These are phyloP conservation scores for Andricus grossulariae DNA, from an alignment of 1,140 invertebrate genomes.

Conservation along the genomic window DNA sequence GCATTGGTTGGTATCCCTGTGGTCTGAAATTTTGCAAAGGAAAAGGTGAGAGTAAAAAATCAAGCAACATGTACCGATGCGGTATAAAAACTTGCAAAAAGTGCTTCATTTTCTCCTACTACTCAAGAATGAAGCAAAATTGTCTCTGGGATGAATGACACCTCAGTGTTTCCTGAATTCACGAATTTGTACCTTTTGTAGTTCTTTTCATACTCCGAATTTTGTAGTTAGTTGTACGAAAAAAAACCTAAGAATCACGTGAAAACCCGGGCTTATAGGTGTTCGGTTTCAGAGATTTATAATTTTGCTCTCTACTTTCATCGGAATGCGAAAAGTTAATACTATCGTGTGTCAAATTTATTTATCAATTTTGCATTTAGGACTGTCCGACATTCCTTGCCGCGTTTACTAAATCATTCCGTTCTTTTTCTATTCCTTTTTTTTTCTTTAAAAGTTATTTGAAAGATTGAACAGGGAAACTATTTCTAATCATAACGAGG, in stretches of 20 bases:
- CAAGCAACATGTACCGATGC: conserved; percentile 85
- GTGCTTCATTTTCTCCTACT: conserved; percentile 91
- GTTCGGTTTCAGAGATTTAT: background rate
- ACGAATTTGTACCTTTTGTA: conserved; percentile 9
- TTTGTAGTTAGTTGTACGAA: background rate
- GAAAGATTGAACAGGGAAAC: background rate
- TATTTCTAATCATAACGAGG: background rate
- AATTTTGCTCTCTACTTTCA: background rate
- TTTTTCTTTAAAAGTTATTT: background rate
- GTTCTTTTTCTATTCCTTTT: background rate
- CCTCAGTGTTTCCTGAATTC: conserved; percentile 54
- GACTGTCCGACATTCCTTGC: background rate
- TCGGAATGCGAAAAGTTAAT: background rate
- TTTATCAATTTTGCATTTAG: background rate
- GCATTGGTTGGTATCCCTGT: conserved; percentile 92
- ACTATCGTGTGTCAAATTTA: background rate
- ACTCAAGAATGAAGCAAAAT: conserved; percentile 86
- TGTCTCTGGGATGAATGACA: conserved; percentile 93
- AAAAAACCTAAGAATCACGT: background rate
- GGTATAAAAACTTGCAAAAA: conserved; percentile 96
- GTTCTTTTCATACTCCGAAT: background rate
- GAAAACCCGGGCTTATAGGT: background rate
- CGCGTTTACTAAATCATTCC: conserved; percentile 9
- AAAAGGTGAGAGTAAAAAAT: conserved; percentile 78
- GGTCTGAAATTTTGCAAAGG: conserved; percentile 95